Evolutionary conservation across 1,140 invertebrate species (phyloP).

Genomic region (Dendrolimus kikuchii): DNA sequence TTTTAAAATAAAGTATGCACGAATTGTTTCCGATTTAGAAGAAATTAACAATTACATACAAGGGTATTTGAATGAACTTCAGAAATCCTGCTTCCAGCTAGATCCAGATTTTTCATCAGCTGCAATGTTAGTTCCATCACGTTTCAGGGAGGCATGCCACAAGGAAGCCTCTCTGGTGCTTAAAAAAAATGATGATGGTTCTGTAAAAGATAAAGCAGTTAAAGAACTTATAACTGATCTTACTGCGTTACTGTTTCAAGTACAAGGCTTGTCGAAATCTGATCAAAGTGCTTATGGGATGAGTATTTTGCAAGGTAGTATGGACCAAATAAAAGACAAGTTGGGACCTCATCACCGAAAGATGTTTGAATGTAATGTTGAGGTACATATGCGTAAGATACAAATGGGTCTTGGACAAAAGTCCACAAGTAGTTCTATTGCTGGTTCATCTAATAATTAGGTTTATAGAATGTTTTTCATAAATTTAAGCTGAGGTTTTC

Average conservation of each 20-base stretch:
- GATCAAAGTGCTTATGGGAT: constrained; percentile 93
- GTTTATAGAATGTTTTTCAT: too few species aligned
- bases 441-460: too few species aligned
- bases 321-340: constrained; percentile 89
- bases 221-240: constrained; percentile 89
- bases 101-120: constrained; percentile 90
- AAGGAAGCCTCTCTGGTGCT: constrained; percentile 89
- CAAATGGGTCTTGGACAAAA: constrained; percentile 83
- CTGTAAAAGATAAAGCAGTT: constrained; percentile 75
- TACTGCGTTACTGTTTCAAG: constrained; percentile 92
- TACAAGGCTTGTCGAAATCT: constrained; percentile 92
- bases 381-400: constrained; percentile 94
- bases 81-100: constrained; percentile 88
- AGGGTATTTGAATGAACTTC: constrained; percentile 88
- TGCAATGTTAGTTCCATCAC: constrained; percentile 89
- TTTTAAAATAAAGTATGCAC: constrained; percentile 93
- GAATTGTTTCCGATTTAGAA: constrained; percentile 91
- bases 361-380: constrained; percentile 91
- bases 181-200: constrained; percentile 79
- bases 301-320: constrained; percentile 92
- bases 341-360: constrained; percentile 84
- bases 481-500: too few species aligned
- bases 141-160: constrained; percentile 88
- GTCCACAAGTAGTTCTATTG: constrained; percentile 1
- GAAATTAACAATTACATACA: constrained; percentile 92